Conservation (phyloP, 1,140 invertebrate genomes). For the Helicoverpa armigera region DNA sequence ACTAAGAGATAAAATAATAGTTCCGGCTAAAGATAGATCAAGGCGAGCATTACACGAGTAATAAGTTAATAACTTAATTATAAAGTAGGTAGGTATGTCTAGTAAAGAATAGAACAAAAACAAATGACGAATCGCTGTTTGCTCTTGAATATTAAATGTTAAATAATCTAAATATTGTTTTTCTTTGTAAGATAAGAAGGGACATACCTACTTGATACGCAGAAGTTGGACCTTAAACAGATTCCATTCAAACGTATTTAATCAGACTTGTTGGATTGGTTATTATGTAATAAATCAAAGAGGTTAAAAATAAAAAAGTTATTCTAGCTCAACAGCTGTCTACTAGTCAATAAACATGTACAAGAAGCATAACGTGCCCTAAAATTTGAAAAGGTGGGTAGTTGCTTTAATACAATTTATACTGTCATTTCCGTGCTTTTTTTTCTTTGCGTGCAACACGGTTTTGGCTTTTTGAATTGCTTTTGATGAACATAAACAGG, state of each 20-base stretch:
- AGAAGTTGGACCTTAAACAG: slow-evolving; percentile 14
- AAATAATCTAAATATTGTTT: slow-evolving; percentile 5
- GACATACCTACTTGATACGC: background rate
- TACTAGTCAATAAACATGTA: too few species aligned
- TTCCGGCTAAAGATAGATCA: slow-evolving; percentile 42
- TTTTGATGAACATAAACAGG: too few species aligned
- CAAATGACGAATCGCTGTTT: slow-evolving; percentile 21
- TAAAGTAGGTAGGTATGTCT: background rate
- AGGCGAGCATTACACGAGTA: background rate
- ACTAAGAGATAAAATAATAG: slow-evolving; percentile 18
- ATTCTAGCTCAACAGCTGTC: too few species aligned
- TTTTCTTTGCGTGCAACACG: too few species aligned
- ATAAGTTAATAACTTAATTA: too few species aligned
- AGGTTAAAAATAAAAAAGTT: background rate
- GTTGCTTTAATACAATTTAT: too few species aligned
- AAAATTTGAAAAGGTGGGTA: too few species aligned
- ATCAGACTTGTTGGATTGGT: background rate
- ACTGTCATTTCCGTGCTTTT: too few species aligned
- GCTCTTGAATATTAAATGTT: background rate
- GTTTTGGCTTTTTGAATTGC: too few species aligned
- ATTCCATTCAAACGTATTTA: background rate
- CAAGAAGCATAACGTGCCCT: too few species aligned
- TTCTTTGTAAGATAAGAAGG: background rate
- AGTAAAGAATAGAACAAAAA: background rate
- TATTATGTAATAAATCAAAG: background rate